phyloP scores from a whole-genome alignment of 2,113 vertebrate species.

The Chaenogobius annularis region DNA sequence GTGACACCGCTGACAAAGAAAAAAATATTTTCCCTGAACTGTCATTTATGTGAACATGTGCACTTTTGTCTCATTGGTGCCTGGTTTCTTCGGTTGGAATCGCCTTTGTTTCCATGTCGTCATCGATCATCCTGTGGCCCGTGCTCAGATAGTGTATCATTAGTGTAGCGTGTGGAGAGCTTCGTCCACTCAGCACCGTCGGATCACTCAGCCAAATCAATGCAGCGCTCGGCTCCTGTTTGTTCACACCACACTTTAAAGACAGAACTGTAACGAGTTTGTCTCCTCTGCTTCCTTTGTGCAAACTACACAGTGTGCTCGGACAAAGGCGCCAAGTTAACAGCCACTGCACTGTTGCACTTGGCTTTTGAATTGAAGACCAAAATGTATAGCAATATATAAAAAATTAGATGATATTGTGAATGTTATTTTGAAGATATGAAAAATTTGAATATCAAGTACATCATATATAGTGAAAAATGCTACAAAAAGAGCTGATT shows the following conservation, averaged over 20 bases:
- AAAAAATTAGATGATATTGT: too few relatives aligned
- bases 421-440: too few relatives aligned
- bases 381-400: neutral
- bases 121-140: conserved; percentile 36
- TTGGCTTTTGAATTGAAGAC: neutral
- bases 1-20: neutral
- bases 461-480: too few relatives aligned
- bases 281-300: neutral
- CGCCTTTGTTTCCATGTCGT: conserved; percentile 8
- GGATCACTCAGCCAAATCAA: conserved; percentile 25
- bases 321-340: conserved; percentile 33
- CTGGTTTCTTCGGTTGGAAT: neutral
- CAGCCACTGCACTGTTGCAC: conserved; percentile 19
- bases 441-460: too few relatives aligned
- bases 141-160: conserved; percentile 34
- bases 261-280: neutral
- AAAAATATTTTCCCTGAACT: neutral
- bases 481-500: too few relatives aligned
- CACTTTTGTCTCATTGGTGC: neutral
- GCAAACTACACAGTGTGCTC: neutral
- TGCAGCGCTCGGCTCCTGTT: conserved; percentile 12
- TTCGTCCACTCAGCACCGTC: conserved; percentile 19
- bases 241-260: conserved; percentile 21
- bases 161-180: conserved; percentile 15
- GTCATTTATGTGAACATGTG: neutral